These are phyloP conservation scores for Monomorium pharaonis DNA, from an alignment of 1,140 invertebrate species.

Conservation along the genomic window DNA sequence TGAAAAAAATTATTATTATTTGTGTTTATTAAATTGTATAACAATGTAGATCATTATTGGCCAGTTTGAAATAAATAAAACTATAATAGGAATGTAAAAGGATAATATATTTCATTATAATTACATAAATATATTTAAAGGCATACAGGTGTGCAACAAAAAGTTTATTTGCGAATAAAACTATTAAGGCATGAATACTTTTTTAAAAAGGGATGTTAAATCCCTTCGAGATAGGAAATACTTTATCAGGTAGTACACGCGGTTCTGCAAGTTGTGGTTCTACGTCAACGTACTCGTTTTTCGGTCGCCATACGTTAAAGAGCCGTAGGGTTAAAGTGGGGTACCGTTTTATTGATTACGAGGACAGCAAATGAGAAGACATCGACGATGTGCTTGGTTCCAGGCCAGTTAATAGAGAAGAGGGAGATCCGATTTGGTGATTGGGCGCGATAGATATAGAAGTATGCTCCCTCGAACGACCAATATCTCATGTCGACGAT, in stretches of 20 bases:
- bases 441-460: conserved; percentile 14
- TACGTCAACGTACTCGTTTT: neutral
- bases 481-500: conserved; percentile 59
- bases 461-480: conserved; percentile 14
- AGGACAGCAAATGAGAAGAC: conserved; percentile 25
- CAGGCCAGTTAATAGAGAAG: conserved; percentile 51
- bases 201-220: neutral
- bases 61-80: neutral
- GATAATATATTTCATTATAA: neutral
- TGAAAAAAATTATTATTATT: neutral
- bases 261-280: neutral
- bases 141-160: neutral
- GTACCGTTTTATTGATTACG: conserved; percentile 26
- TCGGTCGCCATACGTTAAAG: neutral
- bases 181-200: neutral
- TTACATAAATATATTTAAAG: neutral
- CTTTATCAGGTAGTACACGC: neutral
- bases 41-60: too few relatives aligned
- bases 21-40: neutral
- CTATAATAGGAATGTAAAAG: neutral
- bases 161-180: neutral
- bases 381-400: neutral
- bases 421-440: conserved; percentile 46
- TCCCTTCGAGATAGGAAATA: neutral
- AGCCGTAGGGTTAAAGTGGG: neutral